Percentiles rank a stretch among this genome's conserved stretches.
Conservation (phyloP, 1,140 invertebrate genomes). For the Bombus difficillimus region DNA sequence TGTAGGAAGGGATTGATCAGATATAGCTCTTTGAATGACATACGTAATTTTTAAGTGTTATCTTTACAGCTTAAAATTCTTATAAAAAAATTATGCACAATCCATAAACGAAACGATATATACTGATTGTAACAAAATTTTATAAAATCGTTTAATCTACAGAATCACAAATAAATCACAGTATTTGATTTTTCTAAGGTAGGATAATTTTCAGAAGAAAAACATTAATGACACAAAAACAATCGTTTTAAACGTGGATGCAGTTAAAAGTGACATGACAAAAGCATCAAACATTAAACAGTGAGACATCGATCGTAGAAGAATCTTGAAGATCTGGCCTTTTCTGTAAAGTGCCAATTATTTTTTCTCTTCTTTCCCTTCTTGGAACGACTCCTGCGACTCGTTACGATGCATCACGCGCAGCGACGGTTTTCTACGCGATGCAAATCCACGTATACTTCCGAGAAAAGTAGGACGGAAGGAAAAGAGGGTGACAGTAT, state of each 20-base stretch:
- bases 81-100: no score
- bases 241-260: not conserved
- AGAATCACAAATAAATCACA: no score
- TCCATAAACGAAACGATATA: no score
- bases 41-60: no score
- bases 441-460: conserved; percentile 58
- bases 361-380: conserved; percentile 25
- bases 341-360: conserved; percentile 40
- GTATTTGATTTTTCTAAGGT: no score
- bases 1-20: no score
- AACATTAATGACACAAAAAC: not conserved
- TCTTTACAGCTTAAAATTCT: no score
- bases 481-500: conserved; percentile 49
- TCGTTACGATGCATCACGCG: conserved; percentile 60
- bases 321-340: not conserved
- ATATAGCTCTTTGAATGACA: no score
- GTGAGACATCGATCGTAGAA: not conserved
- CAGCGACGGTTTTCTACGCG: conserved; percentile 39
- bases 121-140: no score
- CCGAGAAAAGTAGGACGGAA: conserved; percentile 59
- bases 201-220: no score
- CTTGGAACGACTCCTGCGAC: conserved; percentile 1
- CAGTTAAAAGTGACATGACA: not conserved
- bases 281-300: not conserved
- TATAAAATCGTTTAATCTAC: no score